These are phyloP conservation scores for Peribatodes rhomboidaria DNA, from an alignment of 2,888 invertebrate genomes.

Conservation along the genomic window DNA sequence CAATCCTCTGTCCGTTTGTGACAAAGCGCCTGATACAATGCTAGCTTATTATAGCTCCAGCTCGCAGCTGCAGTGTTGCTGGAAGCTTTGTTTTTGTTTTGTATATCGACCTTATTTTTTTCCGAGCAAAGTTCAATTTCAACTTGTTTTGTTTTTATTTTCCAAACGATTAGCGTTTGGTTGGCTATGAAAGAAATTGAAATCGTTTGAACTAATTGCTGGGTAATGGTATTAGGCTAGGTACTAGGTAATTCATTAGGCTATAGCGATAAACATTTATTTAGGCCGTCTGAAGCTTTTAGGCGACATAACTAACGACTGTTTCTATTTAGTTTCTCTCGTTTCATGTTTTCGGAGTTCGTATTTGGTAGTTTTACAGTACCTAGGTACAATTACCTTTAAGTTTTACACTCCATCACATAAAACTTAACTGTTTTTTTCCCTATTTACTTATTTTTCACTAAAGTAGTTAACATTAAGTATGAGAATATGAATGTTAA, in stretches of 20 bases:
- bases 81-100: constrained; percentile 13
- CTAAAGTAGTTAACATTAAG: no score
- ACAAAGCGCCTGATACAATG: constrained; percentile 40
- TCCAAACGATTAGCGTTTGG: not conserved
- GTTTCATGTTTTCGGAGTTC: no score
- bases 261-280: no score
- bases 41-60: constrained; percentile 25
- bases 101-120: constrained; percentile 4
- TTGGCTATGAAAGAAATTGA: not conserved
- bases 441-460: no score
- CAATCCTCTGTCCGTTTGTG: constrained; percentile 57
- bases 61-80: constrained; percentile 35
- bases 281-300: no score
- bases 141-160: not conserved
- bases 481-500: no score
- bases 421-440: no score
- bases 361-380: not conserved
- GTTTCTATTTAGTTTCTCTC: not conserved
- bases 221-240: not conserved
- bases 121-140: not conserved
- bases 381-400: no score
- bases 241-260: not conserved
- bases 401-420: no score
- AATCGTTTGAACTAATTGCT: not conserved
- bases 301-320: not conserved